A percentile compares a stretch with the other conserved stretches of the same genome.
These are phyloP conservation scores for Picus viridis DNA, from an alignment of 2,797 vertebrate species.

Conservation along the genomic window DNA sequence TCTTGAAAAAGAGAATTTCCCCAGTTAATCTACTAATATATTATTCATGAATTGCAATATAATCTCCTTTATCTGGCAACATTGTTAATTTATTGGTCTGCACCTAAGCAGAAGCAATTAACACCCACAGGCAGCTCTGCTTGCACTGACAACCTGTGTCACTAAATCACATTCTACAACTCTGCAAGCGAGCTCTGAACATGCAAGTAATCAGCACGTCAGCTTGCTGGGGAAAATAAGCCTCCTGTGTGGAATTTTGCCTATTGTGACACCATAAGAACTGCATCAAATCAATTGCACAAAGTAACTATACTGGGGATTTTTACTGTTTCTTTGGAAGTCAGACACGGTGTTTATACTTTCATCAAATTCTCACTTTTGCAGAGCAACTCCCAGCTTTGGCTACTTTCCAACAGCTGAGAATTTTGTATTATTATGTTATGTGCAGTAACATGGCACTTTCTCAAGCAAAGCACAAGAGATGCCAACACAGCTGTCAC, in stretches of 20 bases:
- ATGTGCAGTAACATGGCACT: background rate
- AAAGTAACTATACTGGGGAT: background rate
- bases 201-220: background rate
- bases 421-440: background rate
- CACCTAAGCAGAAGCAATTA: constrained; percentile 14
- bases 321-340: background rate
- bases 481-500: background rate
- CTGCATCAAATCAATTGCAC: background rate
- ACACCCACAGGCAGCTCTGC: background rate
- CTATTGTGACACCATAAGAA: background rate
- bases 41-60: background rate
- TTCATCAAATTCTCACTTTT: background rate
- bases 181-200: background rate
- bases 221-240: background rate
- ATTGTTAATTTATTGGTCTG: background rate
- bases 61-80: background rate
- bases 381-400: background rate
- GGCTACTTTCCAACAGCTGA: background rate
- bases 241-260: background rate
- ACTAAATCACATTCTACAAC: background rate
- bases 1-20: background rate
- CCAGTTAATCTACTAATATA: background rate
- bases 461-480: background rate
- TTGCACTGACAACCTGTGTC: background rate
- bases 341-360: accelerated